These are phyloP conservation scores for Platyrinchus mystaceus DNA, from an alignment of 2,797 vertebrate genomes.

Conservation along the genomic window DNA sequence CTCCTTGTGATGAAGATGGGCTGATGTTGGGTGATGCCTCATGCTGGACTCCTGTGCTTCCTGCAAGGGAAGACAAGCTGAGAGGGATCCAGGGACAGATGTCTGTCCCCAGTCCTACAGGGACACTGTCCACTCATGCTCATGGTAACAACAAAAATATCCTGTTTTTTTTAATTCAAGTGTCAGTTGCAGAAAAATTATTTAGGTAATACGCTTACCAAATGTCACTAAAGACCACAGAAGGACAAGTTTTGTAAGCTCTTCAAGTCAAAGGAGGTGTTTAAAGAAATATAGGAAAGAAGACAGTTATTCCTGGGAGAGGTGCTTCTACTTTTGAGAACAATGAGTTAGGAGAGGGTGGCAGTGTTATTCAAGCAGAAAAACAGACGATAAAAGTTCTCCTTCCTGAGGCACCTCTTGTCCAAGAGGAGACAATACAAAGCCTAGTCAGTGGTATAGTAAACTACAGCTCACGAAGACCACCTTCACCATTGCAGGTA, in stretches of 20 bases:
- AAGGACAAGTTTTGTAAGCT: not conserved
- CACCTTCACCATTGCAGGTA: not conserved
- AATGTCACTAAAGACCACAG: not conserved
- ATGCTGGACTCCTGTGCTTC: not conserved
- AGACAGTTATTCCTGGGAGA: not conserved
- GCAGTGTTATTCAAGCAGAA: not conserved
- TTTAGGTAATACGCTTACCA: not conserved
- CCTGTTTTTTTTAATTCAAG: not conserved
- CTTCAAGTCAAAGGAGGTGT: not conserved
- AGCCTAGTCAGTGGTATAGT: not conserved
- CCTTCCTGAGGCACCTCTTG: not conserved
- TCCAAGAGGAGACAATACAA: not conserved
- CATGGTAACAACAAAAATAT: accelerated
- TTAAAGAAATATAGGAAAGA: not conserved
- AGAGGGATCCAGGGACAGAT: not conserved
- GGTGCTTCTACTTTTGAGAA: conserved; percentile 26
- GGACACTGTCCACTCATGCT: accelerated
- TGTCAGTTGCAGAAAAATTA: not conserved
- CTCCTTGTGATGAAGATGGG: not conserved
- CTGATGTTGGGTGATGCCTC: not conserved
- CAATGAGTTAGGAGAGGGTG: not conserved
- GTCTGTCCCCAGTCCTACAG: not conserved
- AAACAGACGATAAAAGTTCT: not conserved
- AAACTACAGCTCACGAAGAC: not conserved
- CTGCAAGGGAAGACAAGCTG: not conserved